Evolutionary conservation across 2,888 invertebrate genomes (phyloP).

Genomic region (Catocala sponsa): DNA sequence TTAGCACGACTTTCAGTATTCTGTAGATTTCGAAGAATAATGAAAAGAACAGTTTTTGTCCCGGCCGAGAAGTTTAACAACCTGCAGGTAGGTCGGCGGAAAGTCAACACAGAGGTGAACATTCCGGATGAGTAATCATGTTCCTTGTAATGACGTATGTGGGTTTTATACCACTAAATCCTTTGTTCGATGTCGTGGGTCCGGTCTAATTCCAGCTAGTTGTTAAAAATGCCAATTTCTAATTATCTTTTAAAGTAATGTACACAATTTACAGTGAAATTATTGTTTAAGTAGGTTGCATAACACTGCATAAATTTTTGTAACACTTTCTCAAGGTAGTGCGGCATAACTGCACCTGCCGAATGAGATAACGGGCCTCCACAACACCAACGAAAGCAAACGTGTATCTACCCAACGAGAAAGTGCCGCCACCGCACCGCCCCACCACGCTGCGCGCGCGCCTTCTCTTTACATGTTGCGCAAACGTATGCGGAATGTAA

Average conservation of each 20-base stretch:
- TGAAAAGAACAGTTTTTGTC: constrained; percentile 75
- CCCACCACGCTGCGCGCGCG: constrained; percentile 56
- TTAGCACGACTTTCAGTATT: constrained; percentile 54
- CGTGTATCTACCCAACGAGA: constrained; percentile 79
- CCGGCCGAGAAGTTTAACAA: constrained; percentile 74
- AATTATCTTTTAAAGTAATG: constrained; percentile 13
- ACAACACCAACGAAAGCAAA: constrained; percentile 84
- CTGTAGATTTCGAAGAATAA: constrained; percentile 64
- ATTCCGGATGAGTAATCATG: constrained; percentile 69
- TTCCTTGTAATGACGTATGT: constrained; percentile 60
- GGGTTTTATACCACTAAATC: constrained; percentile 37
- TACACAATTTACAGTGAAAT: constrained; percentile 25
- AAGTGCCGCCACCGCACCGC: constrained; percentile 69
- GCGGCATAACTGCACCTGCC: constrained; percentile 80
- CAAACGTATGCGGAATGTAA: constrained; percentile 77
- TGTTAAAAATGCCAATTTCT: constrained; percentile 17
- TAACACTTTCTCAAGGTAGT: constrained; percentile 81
- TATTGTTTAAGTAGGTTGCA: constrained; percentile 58
- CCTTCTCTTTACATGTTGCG: constrained; percentile 83
- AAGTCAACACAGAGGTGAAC: constrained; percentile 74
- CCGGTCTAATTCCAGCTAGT: constrained; percentile 20
- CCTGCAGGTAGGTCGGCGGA: constrained; percentile 80
- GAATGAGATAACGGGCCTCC: constrained; percentile 83
- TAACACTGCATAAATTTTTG: constrained; percentile 76
- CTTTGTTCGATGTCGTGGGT: constrained; percentile 50